A percentile compares a stretch with the other conserved stretches of the same genome.
Evolutionary conservation across 2,797 vertebrate species (phyloP).

Genomic region (Premnoplex brunnescens): DNA sequence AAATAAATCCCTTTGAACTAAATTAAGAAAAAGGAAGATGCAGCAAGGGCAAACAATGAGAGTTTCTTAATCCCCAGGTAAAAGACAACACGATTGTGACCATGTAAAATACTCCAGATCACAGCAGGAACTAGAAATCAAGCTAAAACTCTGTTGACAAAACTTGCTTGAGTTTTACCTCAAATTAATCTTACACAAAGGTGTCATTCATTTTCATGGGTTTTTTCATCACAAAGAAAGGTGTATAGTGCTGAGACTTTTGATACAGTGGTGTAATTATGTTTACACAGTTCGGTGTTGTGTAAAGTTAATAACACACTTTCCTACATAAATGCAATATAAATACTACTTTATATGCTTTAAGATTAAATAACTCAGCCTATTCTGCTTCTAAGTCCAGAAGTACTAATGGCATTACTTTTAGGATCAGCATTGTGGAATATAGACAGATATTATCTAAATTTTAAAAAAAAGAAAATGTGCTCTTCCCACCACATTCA

Average conservation of each 20-base stretch:
- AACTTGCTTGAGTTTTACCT: neutral
- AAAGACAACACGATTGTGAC: neutral
- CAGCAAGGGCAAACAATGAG: neutral
- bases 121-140: neutral
- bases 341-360: neutral
- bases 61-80: neutral
- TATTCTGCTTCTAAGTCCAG: neutral
- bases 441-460: neutral
- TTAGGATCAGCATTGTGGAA: neutral
- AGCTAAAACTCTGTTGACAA: neutral
- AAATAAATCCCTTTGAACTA: neutral
- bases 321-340: neutral
- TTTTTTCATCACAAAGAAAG: neutral
- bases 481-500: neutral
- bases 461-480: neutral
- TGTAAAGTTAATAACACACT: neutral
- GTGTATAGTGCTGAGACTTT: neutral
- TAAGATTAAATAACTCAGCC: neutral
- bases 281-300: neutral
- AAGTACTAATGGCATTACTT: neutral
- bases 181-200: neutral
- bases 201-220: neutral
- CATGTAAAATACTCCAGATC: neutral
- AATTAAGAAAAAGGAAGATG: neutral
- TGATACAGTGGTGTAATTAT: accelerated